Base-by-base conservation (phyloP, 2,888 invertebrate genomes). In the Yponomeuta plumbellus region DNA sequence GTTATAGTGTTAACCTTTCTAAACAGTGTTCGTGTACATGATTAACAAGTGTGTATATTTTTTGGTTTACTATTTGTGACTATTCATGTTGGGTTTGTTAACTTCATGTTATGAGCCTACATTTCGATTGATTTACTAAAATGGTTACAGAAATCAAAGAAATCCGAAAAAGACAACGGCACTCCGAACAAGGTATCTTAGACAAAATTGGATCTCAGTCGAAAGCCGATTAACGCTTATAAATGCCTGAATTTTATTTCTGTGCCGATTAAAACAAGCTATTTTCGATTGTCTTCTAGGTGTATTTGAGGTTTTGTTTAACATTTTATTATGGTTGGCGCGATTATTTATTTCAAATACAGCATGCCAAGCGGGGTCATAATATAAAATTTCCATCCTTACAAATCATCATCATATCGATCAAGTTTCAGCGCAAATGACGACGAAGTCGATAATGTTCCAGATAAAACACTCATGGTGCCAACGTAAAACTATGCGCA, bases 61-160 rank as follows among this genome's bases (percentile, higher is more conserved):
- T 52, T 52, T 52, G 34, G 34, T 52, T 52, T 52, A 17, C 5
- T 13, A 52, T 52, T 34, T 34, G 34, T 52, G 44, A 52, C 44
- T 52, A 17, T 52, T 17, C 8, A 34, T 34, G 34, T 34, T 34
- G 34, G 34, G 8, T 34, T 34, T 34, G 34, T 34, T 34, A 34
- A 34, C 34, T 34, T 34, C 34, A 34, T 34, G 34, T 34, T 34
- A 34, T 34, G 34, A 34, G 34, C 8, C 34, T 52, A 17, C 17
- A 8, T 52, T 52, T 52, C 17, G 44, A 52, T 52, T 52, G 44
- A 52, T 52, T 13, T 5, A 0, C 17, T 58, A 20, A 82, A 76
- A 75, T 85, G 76, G 80, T 94, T 94, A 78, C 94, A 95, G 95
- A 95, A 95, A 92, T 95, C 95, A 91, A 94, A 94, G 93, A 95